These are phyloP conservation scores for Thaumetopoea pityocampa DNA, from an alignment of 1,140 invertebrate genomes.

Conservation along the genomic window DNA sequence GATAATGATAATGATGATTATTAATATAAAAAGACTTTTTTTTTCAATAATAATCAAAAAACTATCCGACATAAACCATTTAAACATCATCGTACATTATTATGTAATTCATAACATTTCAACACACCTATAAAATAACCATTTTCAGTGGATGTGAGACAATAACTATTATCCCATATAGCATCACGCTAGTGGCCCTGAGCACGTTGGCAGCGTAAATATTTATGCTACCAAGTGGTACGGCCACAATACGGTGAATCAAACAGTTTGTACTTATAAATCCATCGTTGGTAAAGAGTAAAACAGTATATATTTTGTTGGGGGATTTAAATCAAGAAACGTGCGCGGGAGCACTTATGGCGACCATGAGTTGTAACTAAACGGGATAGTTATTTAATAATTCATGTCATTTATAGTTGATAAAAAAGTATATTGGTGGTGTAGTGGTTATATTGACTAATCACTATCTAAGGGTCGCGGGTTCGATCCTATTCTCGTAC, in stretches of 20 bases:
- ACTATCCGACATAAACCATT: background rate
- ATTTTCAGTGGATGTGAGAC: conserved; percentile 4
- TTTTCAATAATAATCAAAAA: conserved; percentile 2
- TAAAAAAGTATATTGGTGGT: too few species aligned
- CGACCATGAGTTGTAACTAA: conserved; percentile 18
- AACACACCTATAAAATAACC: conserved; percentile 21
- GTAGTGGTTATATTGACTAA: too few species aligned
- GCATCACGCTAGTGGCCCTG: conserved; percentile 6
- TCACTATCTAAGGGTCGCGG: too few species aligned
- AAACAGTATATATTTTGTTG: conserved; percentile 67
- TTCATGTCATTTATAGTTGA: too few species aligned
- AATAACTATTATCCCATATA: too few species aligned
- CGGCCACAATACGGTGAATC: conserved; percentile 45
- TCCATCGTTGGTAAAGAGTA: conserved; percentile 47
- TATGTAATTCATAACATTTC: conserved; percentile 20
- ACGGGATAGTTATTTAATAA: background rate
- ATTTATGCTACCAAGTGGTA: conserved; percentile 45
- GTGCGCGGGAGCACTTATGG: conserved; percentile 34
- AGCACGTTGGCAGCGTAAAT: conserved; percentile 40
- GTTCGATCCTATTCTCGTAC: too few species aligned
- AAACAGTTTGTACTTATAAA: conserved; percentile 49
- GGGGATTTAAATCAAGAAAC: conserved; percentile 56
- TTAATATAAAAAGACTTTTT: conserved; percentile 31
- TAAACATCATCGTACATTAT: background rate
- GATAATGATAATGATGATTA: too few species aligned